These are phyloP conservation scores for Isurus oxyrinchus DNA, from an alignment of 2,113 vertebrate species.

Conservation along the genomic window DNA sequence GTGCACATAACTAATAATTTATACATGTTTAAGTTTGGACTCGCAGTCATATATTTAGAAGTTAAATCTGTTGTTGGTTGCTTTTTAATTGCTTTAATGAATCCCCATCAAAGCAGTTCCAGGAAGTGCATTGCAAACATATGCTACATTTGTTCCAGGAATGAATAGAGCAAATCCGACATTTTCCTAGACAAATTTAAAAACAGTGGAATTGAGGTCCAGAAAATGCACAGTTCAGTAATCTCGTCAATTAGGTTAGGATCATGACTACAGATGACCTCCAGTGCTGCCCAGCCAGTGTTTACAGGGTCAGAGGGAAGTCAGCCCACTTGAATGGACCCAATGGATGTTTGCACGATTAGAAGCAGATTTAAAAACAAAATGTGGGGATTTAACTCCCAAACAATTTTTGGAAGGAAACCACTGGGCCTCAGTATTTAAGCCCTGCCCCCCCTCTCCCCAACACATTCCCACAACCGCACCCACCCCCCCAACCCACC, in stretches of 20 bases:
- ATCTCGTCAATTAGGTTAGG: background rate
- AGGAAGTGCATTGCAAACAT: background rate
- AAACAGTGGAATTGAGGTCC: background rate
- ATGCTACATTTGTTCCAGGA: background rate
- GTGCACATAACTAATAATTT: conserved; percentile 3
- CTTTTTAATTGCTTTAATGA: conserved; percentile 17
- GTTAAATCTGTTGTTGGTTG: conserved; percentile 27
- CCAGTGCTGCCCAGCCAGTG: background rate
- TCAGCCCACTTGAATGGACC: background rate
- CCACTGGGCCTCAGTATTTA: background rate
- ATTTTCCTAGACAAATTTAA: background rate
- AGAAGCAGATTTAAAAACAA: background rate
- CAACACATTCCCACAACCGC: no score
- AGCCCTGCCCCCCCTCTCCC: background rate
- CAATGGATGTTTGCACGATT: background rate
- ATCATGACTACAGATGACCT: background rate
- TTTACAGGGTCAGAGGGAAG: background rate
- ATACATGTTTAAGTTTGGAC: conserved; percentile 31
- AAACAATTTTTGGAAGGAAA: background rate
- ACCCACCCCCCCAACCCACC: no score
- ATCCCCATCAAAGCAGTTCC: conserved; percentile 11
- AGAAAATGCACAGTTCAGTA: background rate
- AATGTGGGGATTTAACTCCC: background rate
- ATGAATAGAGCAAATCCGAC: background rate
- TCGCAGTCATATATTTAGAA: conserved; percentile 15